Base-by-base conservation (phyloP, 2,797 vertebrate genomes). In the Oryzias sinensis region DNA sequence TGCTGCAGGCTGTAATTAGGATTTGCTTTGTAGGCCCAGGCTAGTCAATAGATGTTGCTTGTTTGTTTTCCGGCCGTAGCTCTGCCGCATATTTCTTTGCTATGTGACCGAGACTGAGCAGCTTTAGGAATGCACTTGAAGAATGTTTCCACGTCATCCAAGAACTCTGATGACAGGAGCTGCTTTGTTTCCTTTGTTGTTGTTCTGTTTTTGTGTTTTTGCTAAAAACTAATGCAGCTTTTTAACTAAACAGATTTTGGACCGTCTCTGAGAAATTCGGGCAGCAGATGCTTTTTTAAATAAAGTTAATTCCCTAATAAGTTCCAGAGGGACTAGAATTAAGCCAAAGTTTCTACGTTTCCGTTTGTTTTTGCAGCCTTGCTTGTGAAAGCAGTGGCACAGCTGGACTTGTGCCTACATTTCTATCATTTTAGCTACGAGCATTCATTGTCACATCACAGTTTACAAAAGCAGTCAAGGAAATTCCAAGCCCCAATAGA, bases 91-190 rank as follows among this genome's bases (percentile, higher is more conserved):
- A 7, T 46, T 14, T 16, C 22, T 56, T 37, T 2, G 1, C 42
- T 44, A 44, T 69, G 49, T 56, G 56, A 66, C 42, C 53, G 17
- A 45, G 46, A 45, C 17, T 40, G 14, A 41, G 53, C 40, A 62
- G 41, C 33, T 60, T 57, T 16, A 42, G 66, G 73, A 80, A 81
- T 60, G 70, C 49, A 53, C 59, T 53, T 52, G 9, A 77, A 49
- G 68, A 83, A 80, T 71, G 58, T 76, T n/a, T 64, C 43, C n/a
- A 6, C 50, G 24, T 37, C 55, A 48, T 72, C 52, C 6, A 70
- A 53, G 58, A 68, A 72, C 53, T 20, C 20, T 58, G 17, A 46
- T 20, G 55, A 44, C 47, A 29, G 61, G 62, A 11, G 2, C 53
- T 14, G 55, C 8, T 53, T 43, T 15, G 29, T 49, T 43, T 40